Evolutionary conservation across 1,140 invertebrate species (phyloP).

Genomic region (Vanessa tameamea): DNA sequence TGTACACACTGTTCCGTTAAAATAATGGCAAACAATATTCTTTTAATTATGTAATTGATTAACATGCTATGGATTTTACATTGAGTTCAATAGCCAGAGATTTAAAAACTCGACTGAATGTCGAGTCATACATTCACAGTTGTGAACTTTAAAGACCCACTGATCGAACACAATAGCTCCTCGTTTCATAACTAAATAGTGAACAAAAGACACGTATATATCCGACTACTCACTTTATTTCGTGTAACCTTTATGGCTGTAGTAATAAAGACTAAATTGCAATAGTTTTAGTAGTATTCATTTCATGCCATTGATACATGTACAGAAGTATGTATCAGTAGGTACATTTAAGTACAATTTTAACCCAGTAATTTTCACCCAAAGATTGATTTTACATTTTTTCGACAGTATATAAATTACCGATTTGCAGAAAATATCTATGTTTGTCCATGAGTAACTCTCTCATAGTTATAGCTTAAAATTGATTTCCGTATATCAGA

Average conservation of each 20-base stretch:
- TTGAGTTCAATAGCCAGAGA: background rate
- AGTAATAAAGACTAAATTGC: background rate
- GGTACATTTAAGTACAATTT: background rate
- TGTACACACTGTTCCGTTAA: background rate
- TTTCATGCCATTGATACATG: background rate
- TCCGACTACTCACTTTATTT: background rate
- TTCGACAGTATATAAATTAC: background rate
- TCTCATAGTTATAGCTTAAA: no score
- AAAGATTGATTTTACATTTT: no score
- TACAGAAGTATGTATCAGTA: background rate
- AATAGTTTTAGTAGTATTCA: background rate
- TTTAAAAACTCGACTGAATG: background rate
- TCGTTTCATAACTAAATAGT: slow-evolving; percentile 12
- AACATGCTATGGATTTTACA: background rate
- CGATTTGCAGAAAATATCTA: background rate
- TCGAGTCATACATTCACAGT: slow-evolving; percentile 1
- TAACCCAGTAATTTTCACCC: background rate
- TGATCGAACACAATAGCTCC: slow-evolving; percentile 1
- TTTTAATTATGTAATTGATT: background rate
- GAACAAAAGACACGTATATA: slow-evolving; percentile 9
- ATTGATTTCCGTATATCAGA: no score
- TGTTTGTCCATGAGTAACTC: no score
- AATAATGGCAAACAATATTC: no score
- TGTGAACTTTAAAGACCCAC: slow-evolving; percentile 13
- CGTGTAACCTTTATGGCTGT: background rate